Evolutionary conservation across 1,140 invertebrate genomes (phyloP).

Genomic region (Plectus sambesii): DNA sequence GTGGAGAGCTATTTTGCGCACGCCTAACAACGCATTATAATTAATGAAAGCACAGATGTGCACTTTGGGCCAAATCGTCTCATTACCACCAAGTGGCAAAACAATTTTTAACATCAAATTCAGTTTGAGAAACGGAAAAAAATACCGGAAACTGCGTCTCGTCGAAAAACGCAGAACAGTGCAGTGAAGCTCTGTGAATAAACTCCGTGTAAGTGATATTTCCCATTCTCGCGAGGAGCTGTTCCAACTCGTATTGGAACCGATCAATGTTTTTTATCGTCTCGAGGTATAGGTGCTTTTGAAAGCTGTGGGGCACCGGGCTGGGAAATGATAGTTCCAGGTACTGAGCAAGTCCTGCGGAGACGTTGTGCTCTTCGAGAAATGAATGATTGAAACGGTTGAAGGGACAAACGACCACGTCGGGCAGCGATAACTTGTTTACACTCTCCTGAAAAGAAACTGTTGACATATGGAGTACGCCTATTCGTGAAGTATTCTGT

Average conservation of each 20-base stretch:
- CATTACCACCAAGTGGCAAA: no score
- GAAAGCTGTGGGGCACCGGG: conserved; percentile 25
- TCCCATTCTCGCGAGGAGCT: conserved; percentile 9
- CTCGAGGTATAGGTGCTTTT: conserved; percentile 10
- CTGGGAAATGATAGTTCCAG: conserved; percentile 31
- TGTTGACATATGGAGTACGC: no score
- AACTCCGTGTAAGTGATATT: conserved; percentile 19
- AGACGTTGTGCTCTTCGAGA: conserved; percentile 25
- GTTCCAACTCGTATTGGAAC: conserved; percentile 23
- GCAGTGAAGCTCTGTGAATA: conserved; percentile 8
- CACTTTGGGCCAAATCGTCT: no score
- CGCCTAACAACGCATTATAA: no score
- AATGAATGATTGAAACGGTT: conserved; percentile 35
- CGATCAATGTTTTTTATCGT: conserved; percentile 11
- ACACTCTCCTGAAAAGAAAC: no score
- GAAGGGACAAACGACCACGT: conserved; percentile 36
- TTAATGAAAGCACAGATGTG: no score
- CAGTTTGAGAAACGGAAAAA: no score
- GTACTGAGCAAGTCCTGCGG: conserved; percentile 30
- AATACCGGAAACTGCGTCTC: no score
- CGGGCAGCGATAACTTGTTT: conserved; percentile 22
- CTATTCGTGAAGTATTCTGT: no score
- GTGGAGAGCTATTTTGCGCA: no score
- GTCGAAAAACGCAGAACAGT: conserved; percentile 30
- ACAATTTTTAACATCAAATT: no score